phyloP scores from a whole-genome alignment of 2,888 invertebrate species.

The Rotaria socialis region DNA sequence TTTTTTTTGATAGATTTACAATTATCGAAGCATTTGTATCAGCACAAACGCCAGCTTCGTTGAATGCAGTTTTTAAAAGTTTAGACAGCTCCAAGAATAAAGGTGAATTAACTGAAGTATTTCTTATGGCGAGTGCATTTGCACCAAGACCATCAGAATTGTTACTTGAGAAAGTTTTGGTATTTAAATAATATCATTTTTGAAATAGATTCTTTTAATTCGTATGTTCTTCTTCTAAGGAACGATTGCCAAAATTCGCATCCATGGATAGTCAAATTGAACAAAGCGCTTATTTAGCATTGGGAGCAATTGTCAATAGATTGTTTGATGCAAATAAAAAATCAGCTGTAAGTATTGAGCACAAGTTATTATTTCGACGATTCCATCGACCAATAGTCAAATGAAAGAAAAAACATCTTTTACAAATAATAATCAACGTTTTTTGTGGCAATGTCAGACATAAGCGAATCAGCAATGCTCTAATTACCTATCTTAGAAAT shows the following conservation, averaged over 20 bases:
- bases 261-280: background rate
- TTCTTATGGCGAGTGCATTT: conserved; percentile 19
- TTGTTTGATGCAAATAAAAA: background rate
- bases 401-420: no score
- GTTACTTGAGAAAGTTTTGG: conserved; percentile 14
- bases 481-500: no score
- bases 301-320: conserved; percentile 5
- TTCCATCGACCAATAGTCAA: no score
- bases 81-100: conserved; percentile 4
- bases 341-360: background rate
- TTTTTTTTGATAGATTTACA: background rate
- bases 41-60: background rate
- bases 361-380: background rate
- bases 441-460: no score
- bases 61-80: conserved; percentile 17
- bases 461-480: no score
- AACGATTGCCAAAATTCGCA: background rate
- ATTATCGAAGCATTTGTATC: conserved; percentile 20
- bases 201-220: background rate
- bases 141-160: conserved; percentile 23
- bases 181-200: background rate
- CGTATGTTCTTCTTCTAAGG: background rate
- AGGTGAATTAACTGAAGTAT: background rate
- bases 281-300: conserved; percentile 16
- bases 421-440: no score